Percentiles rank a stretch among this genome's conserved stretches.
phyloP scores from a whole-genome alignment of 2,888 invertebrate genomes.

The Drosophila atripex region DNA sequence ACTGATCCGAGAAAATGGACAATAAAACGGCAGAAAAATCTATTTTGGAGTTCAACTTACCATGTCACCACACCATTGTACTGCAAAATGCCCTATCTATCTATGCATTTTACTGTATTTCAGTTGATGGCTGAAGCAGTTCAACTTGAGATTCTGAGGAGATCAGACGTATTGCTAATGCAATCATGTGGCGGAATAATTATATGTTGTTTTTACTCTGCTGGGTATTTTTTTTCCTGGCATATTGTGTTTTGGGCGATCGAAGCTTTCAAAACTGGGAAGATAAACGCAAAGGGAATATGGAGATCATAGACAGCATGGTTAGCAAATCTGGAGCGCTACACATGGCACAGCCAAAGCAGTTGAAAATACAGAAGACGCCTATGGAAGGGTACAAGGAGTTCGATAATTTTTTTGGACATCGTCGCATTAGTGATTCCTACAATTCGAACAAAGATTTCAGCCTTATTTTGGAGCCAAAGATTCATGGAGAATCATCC shows the following conservation, averaged over 20 bases:
- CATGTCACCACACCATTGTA: conserved; percentile 72
- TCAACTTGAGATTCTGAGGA: conserved; percentile 23
- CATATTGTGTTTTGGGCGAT: background rate
- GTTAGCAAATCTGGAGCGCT: conserved; percentile 45
- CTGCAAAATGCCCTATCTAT: conserved; percentile 29
- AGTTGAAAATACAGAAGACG: conserved; percentile 68
- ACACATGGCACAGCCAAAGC: conserved; percentile 50
- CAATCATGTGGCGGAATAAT: conserved; percentile 8
- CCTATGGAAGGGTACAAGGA: conserved; percentile 83
- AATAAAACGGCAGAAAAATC: conserved; percentile 50
- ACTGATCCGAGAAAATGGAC: conserved; percentile 44
- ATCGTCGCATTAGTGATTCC: conserved; percentile 83
- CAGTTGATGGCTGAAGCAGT: conserved; percentile 39
- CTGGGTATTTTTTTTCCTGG: conserved; percentile 6
- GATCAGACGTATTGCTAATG: conserved; percentile 39
- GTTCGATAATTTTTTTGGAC: conserved; percentile 84
- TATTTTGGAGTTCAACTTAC: conserved; percentile 65
- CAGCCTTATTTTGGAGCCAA: conserved; percentile 43
- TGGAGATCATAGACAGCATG: conserved; percentile 63
- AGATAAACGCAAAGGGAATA: conserved; percentile 11
- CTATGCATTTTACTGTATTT: conserved; percentile 30
- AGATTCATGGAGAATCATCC: conserved; percentile 19
- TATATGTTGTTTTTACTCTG: background rate
- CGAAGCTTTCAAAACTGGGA: conserved; percentile 18
- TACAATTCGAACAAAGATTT: conserved; percentile 47